Evolutionary conservation across 2,113 vertebrate genomes (phyloP), one percentile per base, ranked within the genome.

Genomic region (Xiphias gladius): DNA sequence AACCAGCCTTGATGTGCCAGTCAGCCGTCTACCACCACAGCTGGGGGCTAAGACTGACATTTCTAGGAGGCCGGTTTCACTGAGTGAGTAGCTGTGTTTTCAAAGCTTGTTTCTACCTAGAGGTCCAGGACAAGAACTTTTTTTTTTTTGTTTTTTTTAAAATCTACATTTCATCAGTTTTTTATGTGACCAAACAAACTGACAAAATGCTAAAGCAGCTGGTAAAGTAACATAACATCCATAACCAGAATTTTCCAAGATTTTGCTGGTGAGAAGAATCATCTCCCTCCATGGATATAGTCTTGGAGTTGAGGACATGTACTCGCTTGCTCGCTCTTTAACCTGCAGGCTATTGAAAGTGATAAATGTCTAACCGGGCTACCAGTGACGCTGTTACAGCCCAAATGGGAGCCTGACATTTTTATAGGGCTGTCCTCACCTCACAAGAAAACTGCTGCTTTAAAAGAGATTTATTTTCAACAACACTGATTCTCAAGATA

Each of bases 31-130:
- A 22, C 41, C 13, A 2, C 74, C 86, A 76, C 82, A 75, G 87
- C 86, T 80, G 55, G 66, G 22, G 87, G 89, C 84, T 41, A n/a
- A 55, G 3, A 26, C 73, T 90, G 87, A 87, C 89, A 91, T 93
- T 90, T 91, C 57, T 48, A 20, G 7, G n/a, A 78, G 74, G 50
- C n/a, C 37, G 19, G 35, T 19, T 63, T 80, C 11, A 11, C 65
- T 65, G 69, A 73, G 58, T 73, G 64, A 61, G 41, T 17, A 5
- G 61, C 41, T 79, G 72, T 20, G 50, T 80, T 71, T 77, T 28
- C 24, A 76, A 62, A 75, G 65, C 73, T 54, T 52, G 46, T 67
- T 81, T 46, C 62, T 6, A 58, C 35, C 24, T 14, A 9, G 19
- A 26, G 55, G 54, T 70, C 28, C 50, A 73, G 37, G 61, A 69